A percentile compares a stretch with the other conserved stretches of the same genome.
These are phyloP conservation scores for Solenopsis fugax DNA, from an alignment of 1,140 invertebrate species.

Conservation along the genomic window DNA sequence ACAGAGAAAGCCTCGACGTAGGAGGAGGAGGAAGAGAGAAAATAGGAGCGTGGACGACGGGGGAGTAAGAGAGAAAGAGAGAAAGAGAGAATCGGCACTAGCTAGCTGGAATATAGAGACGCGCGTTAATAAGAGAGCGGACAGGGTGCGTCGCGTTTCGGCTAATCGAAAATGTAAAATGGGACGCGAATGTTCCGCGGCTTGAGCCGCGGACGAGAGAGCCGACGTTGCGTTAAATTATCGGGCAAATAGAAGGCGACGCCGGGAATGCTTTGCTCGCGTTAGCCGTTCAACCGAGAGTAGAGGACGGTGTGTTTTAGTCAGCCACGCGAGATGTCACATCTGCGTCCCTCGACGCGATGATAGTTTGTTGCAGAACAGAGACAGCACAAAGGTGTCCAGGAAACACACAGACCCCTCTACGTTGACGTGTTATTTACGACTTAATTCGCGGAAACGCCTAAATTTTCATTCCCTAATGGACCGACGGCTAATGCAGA, in stretches of 20 bases:
- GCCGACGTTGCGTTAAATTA: conserved; percentile 73
- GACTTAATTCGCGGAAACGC: conserved; percentile 39
- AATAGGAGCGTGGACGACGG: background rate
- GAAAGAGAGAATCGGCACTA: conserved; percentile 7
- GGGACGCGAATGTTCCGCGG: conserved; percentile 58
- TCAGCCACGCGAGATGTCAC: conserved; percentile 31
- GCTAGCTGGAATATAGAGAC: conserved; percentile 63
- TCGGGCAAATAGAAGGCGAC: conserved; percentile 71
- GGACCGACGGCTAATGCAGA: background rate
- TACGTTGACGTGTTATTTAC: conserved; percentile 46
- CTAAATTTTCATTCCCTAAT: background rate
- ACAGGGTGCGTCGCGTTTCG: conserved; percentile 66
- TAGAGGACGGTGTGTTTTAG: conserved; percentile 38
- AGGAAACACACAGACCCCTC: conserved; percentile 16
- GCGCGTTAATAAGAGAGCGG: conserved; percentile 68
- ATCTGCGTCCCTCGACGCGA: conserved; percentile 6
- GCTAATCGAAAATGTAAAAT: conserved; percentile 75
- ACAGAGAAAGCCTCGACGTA: conserved; percentile 43
- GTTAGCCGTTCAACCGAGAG: conserved; percentile 36
- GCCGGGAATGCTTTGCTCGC: conserved; percentile 59
- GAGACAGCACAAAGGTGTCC: conserved; percentile 50
- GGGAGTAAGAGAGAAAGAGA: background rate
- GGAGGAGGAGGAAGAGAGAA: conserved; percentile 1
- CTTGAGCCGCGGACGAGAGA: conserved; percentile 23
- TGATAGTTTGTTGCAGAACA: conserved; percentile 42